Conservation (phyloP, 2,797 vertebrate species). For the Microctenopoma steveboyesi region DNA sequence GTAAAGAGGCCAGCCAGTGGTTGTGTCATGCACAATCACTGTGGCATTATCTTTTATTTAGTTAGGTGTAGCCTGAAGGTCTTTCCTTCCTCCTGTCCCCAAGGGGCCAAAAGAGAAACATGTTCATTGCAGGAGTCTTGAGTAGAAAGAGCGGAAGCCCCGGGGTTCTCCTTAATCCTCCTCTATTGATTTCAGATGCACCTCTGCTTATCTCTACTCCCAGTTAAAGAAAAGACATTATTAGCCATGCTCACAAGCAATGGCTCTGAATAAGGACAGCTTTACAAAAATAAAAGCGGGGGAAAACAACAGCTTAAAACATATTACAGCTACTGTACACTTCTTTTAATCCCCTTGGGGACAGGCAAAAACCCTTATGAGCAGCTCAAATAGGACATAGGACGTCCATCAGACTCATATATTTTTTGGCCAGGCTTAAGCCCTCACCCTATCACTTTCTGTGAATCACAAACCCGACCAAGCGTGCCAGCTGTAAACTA, state of each 20-base stretch:
- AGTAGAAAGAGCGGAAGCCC: conserved; percentile 46
- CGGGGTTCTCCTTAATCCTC: conserved; percentile 53
- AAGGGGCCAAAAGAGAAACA: conserved; percentile 11
- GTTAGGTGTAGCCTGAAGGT: conserved; percentile 31
- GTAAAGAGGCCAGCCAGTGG: conserved; percentile 20
- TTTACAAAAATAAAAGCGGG: background rate
- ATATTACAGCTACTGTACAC: background rate
- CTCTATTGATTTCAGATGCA: conserved; percentile 69
- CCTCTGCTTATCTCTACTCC: conserved; percentile 58
- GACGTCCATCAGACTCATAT: conserved; percentile 46
- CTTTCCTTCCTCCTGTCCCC: conserved; percentile 26
- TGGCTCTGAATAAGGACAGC: conserved; percentile 56
- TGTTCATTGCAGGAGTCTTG: conserved; percentile 29
- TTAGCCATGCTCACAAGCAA: conserved; percentile 55
- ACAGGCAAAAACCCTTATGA: background rate
- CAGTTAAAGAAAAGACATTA: conserved; percentile 56
- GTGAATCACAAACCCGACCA: conserved; percentile 55
- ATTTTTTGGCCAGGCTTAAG: conserved; percentile 43
- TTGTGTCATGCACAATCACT: conserved; percentile 6
- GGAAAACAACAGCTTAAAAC: conserved; percentile 7
- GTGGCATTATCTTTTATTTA: background rate
- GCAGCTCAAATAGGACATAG: conserved; percentile 33
- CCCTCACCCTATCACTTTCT: conserved; percentile 44
- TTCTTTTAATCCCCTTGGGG: too few relatives aligned
- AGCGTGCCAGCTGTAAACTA: conserved; percentile 55